Evolutionary conservation across 1,140 invertebrate genomes (phyloP), one percentile per base, ranked within the genome.

Genomic region (Drosophila oshimai): DNA sequence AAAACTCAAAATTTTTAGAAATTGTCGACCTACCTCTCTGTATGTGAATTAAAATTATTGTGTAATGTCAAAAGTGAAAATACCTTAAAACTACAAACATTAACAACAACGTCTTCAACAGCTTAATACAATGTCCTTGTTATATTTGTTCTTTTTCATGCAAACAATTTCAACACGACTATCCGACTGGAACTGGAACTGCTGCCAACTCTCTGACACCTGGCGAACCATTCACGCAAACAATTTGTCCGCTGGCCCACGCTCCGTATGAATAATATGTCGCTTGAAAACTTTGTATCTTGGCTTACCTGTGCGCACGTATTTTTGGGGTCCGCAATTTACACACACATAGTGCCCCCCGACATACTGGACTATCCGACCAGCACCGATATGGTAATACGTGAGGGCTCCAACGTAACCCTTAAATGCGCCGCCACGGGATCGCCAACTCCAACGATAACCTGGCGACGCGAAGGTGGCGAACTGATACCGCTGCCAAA

Each of bases 351-450:
- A 97, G 97, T 98, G 50, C 96, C 96, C 9, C 97, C 97, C 12
- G 95, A 96, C 91, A 97, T 96, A 74, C 91, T 96, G 83, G 96
- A 97, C 92, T 94, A 95, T 81, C 94, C 95, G 20, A 96, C 96
- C 42, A 96, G 96, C 88, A 95, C 96, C 10, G 97, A 98, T 91
- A 95, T 97, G 92, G 95, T 97, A 29, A 95, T 96, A 2, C 91
- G 95, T 28, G 97, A 98, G 90, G 96, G 96, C 2, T 94, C 94
- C 36, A 97, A 98, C 86, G 96, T 97, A 7, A 95, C 95, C 18
- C 91, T 98, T 42, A 93, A 94, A 58, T 98, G 97, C 81, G 94
- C 94, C 2, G 95, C 95, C 0, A 94, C 93, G 49, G 97, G 97
- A 15, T 95, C 95, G 15, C 97, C 97, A 5, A 92, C 93, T 12